Evolutionary conservation across 2,888 invertebrate genomes (phyloP).

Genomic region (Sympetrum striolatum): DNA sequence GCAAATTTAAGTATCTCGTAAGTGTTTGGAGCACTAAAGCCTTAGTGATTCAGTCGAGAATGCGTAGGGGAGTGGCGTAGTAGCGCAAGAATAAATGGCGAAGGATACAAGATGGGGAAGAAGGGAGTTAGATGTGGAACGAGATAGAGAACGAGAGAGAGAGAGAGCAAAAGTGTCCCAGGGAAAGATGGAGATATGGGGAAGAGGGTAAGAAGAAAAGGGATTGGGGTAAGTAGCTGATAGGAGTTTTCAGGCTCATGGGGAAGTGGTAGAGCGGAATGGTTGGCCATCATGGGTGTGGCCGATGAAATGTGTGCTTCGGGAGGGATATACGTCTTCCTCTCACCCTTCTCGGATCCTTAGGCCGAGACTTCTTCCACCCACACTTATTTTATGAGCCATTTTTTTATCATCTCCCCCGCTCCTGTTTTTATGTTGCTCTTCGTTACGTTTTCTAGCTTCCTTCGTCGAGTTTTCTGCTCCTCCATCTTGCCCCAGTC

Average conservation of each 20-base stretch:
- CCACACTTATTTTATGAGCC: not conserved
- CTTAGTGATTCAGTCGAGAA: too few relatives aligned
- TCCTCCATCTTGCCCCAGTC: not conserved
- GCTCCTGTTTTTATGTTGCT: not conserved
- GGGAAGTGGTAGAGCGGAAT: not conserved
- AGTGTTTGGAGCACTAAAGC: too few relatives aligned
- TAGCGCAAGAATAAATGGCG: not conserved
- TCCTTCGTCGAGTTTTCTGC: not conserved
- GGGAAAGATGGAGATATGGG: not conserved
- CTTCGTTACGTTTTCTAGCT: not conserved
- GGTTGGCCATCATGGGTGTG: constrained; percentile 4
- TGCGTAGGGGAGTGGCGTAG: not conserved
- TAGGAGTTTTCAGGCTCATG: not conserved
- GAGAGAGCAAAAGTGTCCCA: not conserved
- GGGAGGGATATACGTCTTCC: not conserved
- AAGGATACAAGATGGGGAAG: not conserved
- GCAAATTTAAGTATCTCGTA: too few relatives aligned
- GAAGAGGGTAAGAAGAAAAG: not conserved
- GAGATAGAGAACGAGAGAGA: not conserved
- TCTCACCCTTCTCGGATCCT: not conserved
- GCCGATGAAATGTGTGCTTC: constrained; percentile 23
- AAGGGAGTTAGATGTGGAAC: not conserved
- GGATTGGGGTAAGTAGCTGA: not conserved
- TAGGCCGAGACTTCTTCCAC: not conserved
- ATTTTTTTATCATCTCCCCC: constrained; percentile 12